A percentile compares a stretch with the other conserved stretches of the same genome.
Conservation (phyloP, 2,888 invertebrate genomes). For the Exephanes ischioxanthus region DNA sequence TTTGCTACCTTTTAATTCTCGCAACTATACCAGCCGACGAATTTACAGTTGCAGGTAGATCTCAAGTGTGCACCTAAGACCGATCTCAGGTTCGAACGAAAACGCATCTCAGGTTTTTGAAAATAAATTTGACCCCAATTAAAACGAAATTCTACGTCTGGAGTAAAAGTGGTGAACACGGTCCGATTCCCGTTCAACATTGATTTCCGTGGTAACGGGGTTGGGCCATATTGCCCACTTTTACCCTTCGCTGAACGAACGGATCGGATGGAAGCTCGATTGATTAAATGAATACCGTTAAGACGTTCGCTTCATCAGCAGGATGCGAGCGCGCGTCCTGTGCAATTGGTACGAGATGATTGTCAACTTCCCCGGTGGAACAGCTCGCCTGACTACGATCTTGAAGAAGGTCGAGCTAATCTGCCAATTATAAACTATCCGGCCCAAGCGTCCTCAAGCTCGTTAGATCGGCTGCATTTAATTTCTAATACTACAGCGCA, state of each 20-base stretch:
- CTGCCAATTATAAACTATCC: slow-evolving; percentile 68
- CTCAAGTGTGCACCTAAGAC: neutral
- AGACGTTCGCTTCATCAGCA: slow-evolving; percentile 13
- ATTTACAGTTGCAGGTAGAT: neutral
- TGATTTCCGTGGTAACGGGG: neutral
- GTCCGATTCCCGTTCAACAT: neutral
- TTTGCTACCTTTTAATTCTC: neutral
- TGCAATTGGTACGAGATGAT: slow-evolving; percentile 47
- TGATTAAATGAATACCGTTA: slow-evolving; percentile 32
- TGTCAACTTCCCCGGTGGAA: slow-evolving; percentile 33
- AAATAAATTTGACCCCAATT: neutral
- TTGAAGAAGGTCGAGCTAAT: slow-evolving; percentile 67
- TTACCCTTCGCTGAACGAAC: neutral
- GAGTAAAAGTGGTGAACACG: neutral
- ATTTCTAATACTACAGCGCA: slow-evolving; percentile 26
- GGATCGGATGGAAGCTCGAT: slow-evolving; percentile 15
- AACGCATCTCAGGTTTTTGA: neutral
- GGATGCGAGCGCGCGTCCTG: slow-evolving; percentile 35
- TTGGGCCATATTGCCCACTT: neutral
- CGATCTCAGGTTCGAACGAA: neutral
- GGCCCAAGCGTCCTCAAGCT: slow-evolving; percentile 42
- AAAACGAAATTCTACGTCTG: neutral
- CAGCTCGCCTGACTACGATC: slow-evolving; percentile 23
- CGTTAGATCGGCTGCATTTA: slow-evolving; percentile 28
- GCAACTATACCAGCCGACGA: neutral